Base-by-base conservation (phyloP, 2,888 invertebrate genomes). In the Meloe dianella region DNA sequence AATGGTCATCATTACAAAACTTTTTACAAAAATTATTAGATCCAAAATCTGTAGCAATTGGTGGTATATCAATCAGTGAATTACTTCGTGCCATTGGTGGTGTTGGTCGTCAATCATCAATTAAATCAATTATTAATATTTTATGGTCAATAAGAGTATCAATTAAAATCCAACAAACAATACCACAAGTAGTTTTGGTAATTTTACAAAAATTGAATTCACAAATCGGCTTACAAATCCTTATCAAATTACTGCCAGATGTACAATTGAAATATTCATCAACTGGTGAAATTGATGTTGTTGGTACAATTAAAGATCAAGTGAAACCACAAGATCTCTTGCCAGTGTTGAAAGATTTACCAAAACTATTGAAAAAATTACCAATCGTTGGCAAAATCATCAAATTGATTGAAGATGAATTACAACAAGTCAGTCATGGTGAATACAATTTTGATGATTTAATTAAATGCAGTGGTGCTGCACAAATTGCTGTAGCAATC, bases 401-500 rank as follows among this genome's bases (percentile, higher is more conserved):
- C 14, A 54, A 14, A 27, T 1, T 0, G 27, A 27, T 54, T 24
- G 54, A 24, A 14, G 14, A 24, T 24, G 54, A 6, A 3, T 14
- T 54, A 54, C 24, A 22, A 27, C 14, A 24, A 54, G 7, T 12
- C 27, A n/a, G 27, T n/a, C 54, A 24, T 27, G n/a, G n/a, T 27
- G 54, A 54, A 54, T 54, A 54, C 24, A 54, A 54, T 54, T 54
- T 54, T 2, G 54, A 54, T 27, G 54, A 54, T 54, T 54, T 54
- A 27, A 6, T 54, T 6, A 27, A 27, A n/a, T 54, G 54, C 14
- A 54, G 5, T 54, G 54, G 54, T n/a, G 54, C 54, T 7, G 27
- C 14, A 10, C 5, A 27, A 7, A 24, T 54, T 14, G 12, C 54
- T 14, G 24, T 1, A 22, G 1, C 4, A 27, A 54, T 54, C 2